Base-by-base conservation (phyloP, 2,888 invertebrate genomes). In the Platynereis dumerilii region DNA sequence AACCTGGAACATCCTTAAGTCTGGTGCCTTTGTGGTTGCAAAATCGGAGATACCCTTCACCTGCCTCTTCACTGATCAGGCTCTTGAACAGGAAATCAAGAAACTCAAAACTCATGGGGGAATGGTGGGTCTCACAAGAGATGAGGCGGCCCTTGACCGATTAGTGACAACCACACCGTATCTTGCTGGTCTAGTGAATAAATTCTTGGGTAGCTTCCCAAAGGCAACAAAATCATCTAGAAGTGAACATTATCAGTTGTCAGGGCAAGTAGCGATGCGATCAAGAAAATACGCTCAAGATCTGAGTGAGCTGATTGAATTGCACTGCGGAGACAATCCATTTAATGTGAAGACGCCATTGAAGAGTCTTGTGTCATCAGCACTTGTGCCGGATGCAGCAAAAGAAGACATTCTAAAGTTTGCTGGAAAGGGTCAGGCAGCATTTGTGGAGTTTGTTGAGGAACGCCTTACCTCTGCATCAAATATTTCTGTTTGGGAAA, bases 11-110 rank as follows among this genome's bases (percentile, higher is more conserved):
- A 62, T 55, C 26, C 39, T 66, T 22, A 66, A 66, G 52, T 55
- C 45, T 12, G 66, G 66, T 28, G 58, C n/a, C 39, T 66, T 66
- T 28, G 66, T 48, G 24, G 66, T 66, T 29, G 52, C 61, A 15
- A 66, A 63, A 48, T 66, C 58, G 28, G 58, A 64, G 17, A 34
- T 66, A n/a, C 66, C 62, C 42, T 34, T 66, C 52, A 66, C 62
- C 28, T 12, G 34, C 20, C 57, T 66, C n/a, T 66, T 66, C 34
- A 65, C 57, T n/a, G 61, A 65, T 45, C 62, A 65, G 48, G 34
- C 66, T 28, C 57, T 57, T 2, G 34, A 34, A 12, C 34, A 34
- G 34, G 34, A 34, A 12, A 34, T 34, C 12, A 34, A 34, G 12
- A 12, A 34, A 12, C 12, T 34, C 7, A 34, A 34, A 34, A 34